Evolutionary conservation across 1,140 invertebrate species (phyloP).

Genomic region (Aphaenogaster floridana): DNA sequence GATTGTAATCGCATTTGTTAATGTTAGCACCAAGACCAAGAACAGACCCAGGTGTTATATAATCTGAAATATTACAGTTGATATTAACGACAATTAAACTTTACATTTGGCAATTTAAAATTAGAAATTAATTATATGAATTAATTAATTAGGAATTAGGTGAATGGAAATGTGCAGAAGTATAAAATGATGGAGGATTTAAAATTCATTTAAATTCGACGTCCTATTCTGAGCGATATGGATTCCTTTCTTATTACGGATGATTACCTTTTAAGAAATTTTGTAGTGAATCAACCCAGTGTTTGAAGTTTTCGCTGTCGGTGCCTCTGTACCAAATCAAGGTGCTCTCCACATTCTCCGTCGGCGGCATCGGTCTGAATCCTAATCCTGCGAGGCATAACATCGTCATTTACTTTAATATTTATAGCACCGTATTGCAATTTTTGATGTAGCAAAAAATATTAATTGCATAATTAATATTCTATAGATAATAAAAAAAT

Average conservation of each 20-base stretch:
- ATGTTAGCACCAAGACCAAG: conserved; percentile 88
- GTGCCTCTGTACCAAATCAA: conserved; percentile 96
- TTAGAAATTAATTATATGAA: conserved; percentile 21
- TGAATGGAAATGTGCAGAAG: background rate
- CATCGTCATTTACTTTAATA: conserved; percentile 17
- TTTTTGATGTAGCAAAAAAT: conserved; percentile 12
- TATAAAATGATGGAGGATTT: background rate
- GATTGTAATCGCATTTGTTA: conserved; percentile 88
- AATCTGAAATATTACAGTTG: conserved; percentile 83
- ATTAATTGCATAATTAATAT: background rate
- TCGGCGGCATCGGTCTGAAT: conserved; percentile 95
- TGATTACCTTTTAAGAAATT: conserved; percentile 91
- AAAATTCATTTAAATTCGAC: background rate
- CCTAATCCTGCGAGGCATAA: conserved; percentile 90
- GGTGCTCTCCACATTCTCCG: conserved; percentile 95
- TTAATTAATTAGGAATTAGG: background rate
- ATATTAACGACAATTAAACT: background rate
- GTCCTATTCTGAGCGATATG: background rate
- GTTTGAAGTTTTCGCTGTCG: conserved; percentile 91
- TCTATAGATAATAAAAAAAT: conserved; percentile 9
- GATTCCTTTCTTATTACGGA: background rate
- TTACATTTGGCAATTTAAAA: background rate
- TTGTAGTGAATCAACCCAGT: conserved; percentile 92
- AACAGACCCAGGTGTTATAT: conserved; percentile 87
- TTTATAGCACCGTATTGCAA: background rate